phyloP scores from a whole-genome alignment of 2,113 vertebrate genomes.

The Chauna torquata region DNA sequence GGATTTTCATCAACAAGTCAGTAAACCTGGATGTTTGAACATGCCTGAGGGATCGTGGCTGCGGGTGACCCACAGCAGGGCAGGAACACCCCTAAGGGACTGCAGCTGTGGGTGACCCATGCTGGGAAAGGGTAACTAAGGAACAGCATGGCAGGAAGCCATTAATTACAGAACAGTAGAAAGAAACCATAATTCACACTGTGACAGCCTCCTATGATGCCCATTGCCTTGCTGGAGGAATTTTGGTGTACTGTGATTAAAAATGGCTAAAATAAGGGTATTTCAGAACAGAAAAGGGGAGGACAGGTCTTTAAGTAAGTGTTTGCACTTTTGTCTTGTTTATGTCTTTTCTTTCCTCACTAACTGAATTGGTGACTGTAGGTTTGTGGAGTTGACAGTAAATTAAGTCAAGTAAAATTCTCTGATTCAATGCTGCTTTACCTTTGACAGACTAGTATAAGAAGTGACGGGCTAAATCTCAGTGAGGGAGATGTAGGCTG shows the following conservation, averaged over 20 bases:
- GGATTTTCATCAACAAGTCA: not conserved
- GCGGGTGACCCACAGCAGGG: not conserved
- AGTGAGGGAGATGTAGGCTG: not conserved
- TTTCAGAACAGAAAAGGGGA: not conserved
- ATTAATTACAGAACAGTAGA: not conserved
- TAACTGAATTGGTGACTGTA: not conserved
- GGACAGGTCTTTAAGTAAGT: not conserved
- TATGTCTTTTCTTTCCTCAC: not conserved
- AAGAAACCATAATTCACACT: not conserved
- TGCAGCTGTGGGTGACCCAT: not conserved
- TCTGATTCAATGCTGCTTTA: not conserved
- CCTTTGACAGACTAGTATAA: not conserved
- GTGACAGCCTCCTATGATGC: not conserved
- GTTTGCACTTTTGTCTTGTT: not conserved
- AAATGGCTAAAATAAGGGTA: not conserved
- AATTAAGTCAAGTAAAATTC: slow-evolving; percentile 26
- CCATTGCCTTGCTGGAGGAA: not conserved
- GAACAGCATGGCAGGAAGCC: not conserved
- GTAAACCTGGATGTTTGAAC: not conserved
- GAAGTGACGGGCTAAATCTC: slow-evolving; percentile 16
- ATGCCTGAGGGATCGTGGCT: not conserved
- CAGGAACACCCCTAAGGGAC: not conserved
- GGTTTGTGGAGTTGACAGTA: not conserved
- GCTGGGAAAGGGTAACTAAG: not conserved
- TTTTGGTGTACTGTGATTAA: not conserved